Percentiles rank a stretch among this genome's conserved stretches.
phyloP scores from a whole-genome alignment of 2,113 vertebrate species.

The Scatophagus argus region DNA sequence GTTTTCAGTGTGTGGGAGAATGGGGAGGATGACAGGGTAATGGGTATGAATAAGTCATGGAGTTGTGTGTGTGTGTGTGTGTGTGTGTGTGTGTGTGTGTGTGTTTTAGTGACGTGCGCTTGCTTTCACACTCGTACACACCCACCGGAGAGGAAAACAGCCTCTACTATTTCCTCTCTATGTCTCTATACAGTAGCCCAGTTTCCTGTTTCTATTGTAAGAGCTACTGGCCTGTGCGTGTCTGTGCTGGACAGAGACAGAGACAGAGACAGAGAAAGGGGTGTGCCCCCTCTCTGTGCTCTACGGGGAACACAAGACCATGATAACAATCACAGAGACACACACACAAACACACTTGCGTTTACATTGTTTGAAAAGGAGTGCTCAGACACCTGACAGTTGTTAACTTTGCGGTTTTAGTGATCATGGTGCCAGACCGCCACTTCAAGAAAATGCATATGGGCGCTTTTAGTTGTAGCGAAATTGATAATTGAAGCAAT shows the following conservation, averaged over 20 bases:
- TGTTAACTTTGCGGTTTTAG: conserved; percentile 3
- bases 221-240: conserved; percentile 25
- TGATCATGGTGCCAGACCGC: not conserved
- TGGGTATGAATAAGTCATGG: conserved; percentile 13
- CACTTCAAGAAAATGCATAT: not conserved
- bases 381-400: conserved; percentile 5
- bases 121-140: conserved; percentile 6
- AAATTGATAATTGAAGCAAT: not conserved
- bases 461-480: not conserved
- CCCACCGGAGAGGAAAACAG: conserved; percentile 55
- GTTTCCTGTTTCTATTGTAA: conserved; percentile 79
- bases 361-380: conserved; percentile 33
- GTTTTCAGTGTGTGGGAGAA: conserved; percentile 19
- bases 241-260: conserved; percentile 6
- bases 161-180: conserved; percentile 74
- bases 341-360: conserved; percentile 24
- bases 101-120: conserved; percentile 6
- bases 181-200: conserved; percentile 62
- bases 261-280: too few relatives aligned
- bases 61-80: conserved; percentile 1
- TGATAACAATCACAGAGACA: conserved; percentile 56
- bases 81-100: conserved; percentile 7
- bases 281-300: conserved; percentile 66
- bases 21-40: conserved; percentile 6
- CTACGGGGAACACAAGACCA: conserved; percentile 56